Evolutionary conservation across 2,113 vertebrate species (phyloP), one percentile per base, ranked within the genome.

Genomic region (Struthidea cinerea): DNA sequence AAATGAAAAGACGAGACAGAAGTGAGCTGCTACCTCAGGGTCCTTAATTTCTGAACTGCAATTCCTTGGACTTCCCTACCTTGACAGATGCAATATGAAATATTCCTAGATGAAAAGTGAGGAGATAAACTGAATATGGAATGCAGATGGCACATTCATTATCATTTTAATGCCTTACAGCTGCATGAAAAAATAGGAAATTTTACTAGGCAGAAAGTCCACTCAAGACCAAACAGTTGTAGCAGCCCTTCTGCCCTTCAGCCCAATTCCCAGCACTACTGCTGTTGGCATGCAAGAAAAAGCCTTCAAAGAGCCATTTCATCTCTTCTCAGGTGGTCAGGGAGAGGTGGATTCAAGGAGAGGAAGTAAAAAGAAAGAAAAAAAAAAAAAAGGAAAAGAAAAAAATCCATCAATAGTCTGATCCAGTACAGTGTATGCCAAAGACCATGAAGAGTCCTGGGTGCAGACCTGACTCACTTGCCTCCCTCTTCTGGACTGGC

Each of bases 11-110:
- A 86, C 9, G 9, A 87, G 76, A 69, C 67, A 97, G 94, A 97
- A 98, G 90, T 91, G 93, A 98, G 97, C 84, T 49, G 44, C 88
- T 78, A 95, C 97, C 97, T 96, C 65, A 13, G 97, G 95, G 94
- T 97, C 95, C 96, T 97, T 97, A 95, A 97, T 97, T 97, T 97
- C 96, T 98, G 87, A 71, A 97, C 90, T 91, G 93, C 94, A 96
- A 96, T 98, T 95, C 82, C 93, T 97, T 95, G 90, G 94, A 97
- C 88, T 94, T 97, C 94, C 80, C 87, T 97, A 95, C 93, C 94
- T 97, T 97, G 88, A 96, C 96, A 98, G 75, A 92, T 92, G 96
- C 94, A 92, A 86, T 96, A 90, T 70, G 74, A 97, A 95, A 90
- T 92, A 87, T 97, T 97, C 93, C 95, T 97, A 96, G 96, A 97